Conservation (phyloP, 2,888 invertebrate genomes). For the Sympetrum striolatum region DNA sequence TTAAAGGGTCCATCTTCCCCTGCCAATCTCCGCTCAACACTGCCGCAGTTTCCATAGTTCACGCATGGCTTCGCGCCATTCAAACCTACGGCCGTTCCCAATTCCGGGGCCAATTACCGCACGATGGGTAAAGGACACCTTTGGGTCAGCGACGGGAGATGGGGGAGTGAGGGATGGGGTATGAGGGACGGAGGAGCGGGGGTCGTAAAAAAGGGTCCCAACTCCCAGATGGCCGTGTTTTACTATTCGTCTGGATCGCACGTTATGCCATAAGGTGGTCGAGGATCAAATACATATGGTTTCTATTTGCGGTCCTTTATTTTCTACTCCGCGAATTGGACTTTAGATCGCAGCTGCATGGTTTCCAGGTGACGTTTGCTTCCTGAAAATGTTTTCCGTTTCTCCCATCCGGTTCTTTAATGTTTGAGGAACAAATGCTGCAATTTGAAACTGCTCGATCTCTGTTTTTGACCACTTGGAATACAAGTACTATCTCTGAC, state of each 20-base stretch:
- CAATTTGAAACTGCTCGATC: neutral
- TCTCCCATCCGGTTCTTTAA: neutral
- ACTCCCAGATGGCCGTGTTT: neutral
- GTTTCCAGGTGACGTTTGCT: neutral
- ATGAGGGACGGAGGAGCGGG: neutral
- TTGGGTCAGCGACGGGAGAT: neutral
- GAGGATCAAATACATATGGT: neutral
- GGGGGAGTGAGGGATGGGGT: neutral
- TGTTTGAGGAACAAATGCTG: neutral
- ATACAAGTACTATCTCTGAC: too few species aligned
- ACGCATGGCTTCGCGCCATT: neutral
- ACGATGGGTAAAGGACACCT: neutral
- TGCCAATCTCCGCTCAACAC: neutral
- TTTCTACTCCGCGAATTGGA: neutral
- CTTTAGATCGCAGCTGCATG: neutral
- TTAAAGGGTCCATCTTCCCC: neutral
- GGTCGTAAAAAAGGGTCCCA: neutral
- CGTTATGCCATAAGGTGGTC: neutral
- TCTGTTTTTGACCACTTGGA: too few species aligned
- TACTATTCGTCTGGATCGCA: neutral
- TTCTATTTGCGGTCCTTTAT: neutral
- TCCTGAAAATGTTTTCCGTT: neutral
- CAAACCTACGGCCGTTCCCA: neutral
- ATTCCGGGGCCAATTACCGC: constrained; percentile 26
- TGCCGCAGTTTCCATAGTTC: neutral